Percentiles rank a stretch among this genome's conserved stretches.
These are phyloP conservation scores for Porites evermanni DNA, from an alignment of 92 coral and sea anemone genomes.

Conservation along the genomic window DNA sequence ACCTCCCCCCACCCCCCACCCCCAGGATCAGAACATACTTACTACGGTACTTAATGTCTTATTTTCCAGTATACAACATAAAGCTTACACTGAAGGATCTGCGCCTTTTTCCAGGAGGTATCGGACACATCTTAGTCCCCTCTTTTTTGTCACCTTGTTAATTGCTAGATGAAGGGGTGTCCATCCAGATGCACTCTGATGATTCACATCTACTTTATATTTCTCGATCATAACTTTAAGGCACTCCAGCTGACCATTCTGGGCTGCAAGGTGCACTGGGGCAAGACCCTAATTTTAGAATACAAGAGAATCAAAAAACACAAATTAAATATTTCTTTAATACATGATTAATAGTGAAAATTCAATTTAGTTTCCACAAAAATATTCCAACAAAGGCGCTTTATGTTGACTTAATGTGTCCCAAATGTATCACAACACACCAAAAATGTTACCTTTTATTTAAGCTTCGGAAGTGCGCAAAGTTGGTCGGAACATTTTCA, in stretches of 20 bases:
- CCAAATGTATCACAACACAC: too few relatives aligned
- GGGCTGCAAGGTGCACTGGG: conserved; percentile 94
- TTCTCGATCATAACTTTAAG: conserved; percentile 81
- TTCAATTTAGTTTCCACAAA: too few relatives aligned
- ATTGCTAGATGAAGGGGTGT: conserved; percentile 93
- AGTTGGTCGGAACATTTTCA: too few relatives aligned
- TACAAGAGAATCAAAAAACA: not conserved
- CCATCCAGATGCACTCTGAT: conserved; percentile 94
- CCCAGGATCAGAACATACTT: too few relatives aligned
- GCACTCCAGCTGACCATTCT: conserved; percentile 93
- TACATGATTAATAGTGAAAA: too few relatives aligned
- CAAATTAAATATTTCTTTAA: not conserved
- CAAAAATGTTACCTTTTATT: too few relatives aligned
- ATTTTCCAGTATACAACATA: not conserved
- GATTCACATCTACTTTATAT: conserved; percentile 83
- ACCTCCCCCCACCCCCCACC: too few relatives aligned
- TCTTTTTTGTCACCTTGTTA: conserved; percentile 72
- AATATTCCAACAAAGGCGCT: too few relatives aligned
- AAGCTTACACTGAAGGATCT: conserved; percentile 89
- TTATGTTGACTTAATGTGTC: too few relatives aligned
- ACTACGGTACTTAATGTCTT: too few relatives aligned
- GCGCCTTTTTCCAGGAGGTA: conserved; percentile 90
- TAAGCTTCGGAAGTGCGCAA: too few relatives aligned
- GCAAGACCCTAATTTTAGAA: conserved; percentile 75
- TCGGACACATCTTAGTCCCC: conserved; percentile 77